phyloP scores from a whole-genome alignment of 92 coral and sea anemone species.

The Actinostola sp. region DNA sequence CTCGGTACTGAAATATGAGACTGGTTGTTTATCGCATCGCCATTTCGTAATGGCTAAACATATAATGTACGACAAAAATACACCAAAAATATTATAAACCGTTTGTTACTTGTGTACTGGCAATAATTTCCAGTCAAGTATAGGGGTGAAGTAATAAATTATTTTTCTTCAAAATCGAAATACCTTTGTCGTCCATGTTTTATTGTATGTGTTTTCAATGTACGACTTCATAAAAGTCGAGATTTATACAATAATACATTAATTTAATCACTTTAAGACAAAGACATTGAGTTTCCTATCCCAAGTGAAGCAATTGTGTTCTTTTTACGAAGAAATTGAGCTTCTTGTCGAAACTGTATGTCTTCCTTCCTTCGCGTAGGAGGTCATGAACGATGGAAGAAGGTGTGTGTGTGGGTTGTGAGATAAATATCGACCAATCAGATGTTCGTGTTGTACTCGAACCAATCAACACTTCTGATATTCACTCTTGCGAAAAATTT shows the following conservation, averaged over 20 bases:
- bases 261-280: no score
- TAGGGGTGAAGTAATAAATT: background rate
- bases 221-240: no score
- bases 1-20: conserved; percentile 28
- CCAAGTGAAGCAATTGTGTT: background rate
- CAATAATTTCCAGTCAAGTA: no score
- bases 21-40: conserved; percentile 8
- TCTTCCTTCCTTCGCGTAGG: conserved; percentile 11
- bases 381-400: background rate
- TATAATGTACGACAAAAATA: background rate
- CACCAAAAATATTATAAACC: conserved; percentile 8
- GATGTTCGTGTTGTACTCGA: background rate
- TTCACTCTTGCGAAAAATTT: background rate
- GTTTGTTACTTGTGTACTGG: no score
- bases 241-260: no score
- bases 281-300: background rate
- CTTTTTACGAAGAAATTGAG: background rate
- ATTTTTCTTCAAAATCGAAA: background rate
- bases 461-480: conserved; percentile 17
- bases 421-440: conserved; percentile 9
- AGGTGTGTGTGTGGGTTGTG: conserved; percentile 13
- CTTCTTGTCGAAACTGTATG: conserved; percentile 6
- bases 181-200: background rate
- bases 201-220: background rate
- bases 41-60: conserved; percentile 5